phyloP scores from a whole-genome alignment of 2,113 vertebrate species.

The Leucosticte australis region DNA sequence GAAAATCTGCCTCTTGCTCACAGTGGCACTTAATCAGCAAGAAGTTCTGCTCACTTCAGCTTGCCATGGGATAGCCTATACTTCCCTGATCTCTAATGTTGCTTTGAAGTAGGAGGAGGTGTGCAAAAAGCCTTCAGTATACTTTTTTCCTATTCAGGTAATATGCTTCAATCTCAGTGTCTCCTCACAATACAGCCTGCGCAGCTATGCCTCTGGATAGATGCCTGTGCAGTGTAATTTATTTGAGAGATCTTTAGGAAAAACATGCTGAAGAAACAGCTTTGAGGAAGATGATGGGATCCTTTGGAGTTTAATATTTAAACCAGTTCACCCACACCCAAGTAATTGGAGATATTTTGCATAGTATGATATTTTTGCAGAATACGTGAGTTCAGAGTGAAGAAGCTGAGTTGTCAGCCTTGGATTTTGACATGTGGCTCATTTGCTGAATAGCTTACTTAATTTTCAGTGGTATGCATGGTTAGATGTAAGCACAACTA shows the following conservation, averaged over 20 bases:
- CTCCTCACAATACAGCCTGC: fast-evolving
- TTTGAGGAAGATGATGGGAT: background rate
- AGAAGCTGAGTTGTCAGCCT: background rate
- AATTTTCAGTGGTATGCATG: background rate
- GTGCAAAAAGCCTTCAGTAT: background rate
- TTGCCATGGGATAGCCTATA: background rate
- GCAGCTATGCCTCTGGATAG: background rate
- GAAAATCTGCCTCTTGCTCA: background rate
- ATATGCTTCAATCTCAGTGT: background rate
- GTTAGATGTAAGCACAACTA: background rate
- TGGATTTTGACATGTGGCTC: background rate
- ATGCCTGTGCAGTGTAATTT: background rate
- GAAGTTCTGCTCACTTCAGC: background rate
- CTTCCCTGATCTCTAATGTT: background rate
- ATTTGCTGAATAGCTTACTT: background rate
- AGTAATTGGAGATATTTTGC: background rate
- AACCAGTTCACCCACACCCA: background rate
- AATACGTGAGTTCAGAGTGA: background rate
- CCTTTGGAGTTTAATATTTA: background rate
- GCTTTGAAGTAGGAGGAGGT: background rate
- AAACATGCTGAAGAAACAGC: background rate
- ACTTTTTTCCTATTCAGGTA: background rate
- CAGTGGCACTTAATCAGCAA: background rate
- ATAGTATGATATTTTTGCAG: background rate
- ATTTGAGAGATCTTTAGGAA: background rate